A percentile compares a stretch with the other conserved stretches of the same genome.
These are phyloP conservation scores for Drosophila infuscata DNA, from an alignment of 2,888 invertebrate genomes.

Conservation along the genomic window DNA sequence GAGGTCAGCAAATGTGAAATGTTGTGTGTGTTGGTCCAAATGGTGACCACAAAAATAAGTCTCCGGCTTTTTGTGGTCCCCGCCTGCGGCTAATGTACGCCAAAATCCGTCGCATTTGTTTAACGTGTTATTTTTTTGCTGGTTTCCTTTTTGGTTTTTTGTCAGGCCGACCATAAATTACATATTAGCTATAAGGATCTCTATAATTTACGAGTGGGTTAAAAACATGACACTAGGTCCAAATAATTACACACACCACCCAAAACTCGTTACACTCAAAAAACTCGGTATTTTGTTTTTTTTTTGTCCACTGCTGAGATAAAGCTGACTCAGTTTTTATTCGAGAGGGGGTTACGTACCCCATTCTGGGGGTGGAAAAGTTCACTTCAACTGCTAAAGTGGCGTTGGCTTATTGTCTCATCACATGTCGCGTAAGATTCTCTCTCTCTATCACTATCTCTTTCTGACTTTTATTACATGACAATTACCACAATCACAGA, in stretches of 20 bases:
- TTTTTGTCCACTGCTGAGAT: conserved; percentile 4
- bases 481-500: conserved; percentile 73
- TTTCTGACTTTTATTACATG: conserved; percentile 66
- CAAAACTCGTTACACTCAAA: neutral
- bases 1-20: conserved; percentile 37
- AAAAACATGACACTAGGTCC: conserved; percentile 56
- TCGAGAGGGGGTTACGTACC: neutral
- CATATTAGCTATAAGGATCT: conserved; percentile 79
- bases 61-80: conserved; percentile 48
- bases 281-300: neutral
- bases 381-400: conserved; percentile 39
- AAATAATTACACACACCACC: conserved; percentile 55
- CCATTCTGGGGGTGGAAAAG: conserved; percentile 45
- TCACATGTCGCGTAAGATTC: conserved; percentile 37
- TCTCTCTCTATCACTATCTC: conserved; percentile 36
- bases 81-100: conserved; percentile 67
- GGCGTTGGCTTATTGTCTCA: conserved; percentile 41
- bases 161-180: conserved; percentile 71
- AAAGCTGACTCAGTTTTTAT: conserved; percentile 38
- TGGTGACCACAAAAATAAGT: conserved; percentile 63
- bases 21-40: conserved; percentile 30
- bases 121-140: conserved; percentile 48
- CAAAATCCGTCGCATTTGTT: conserved; percentile 75
- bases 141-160: conserved; percentile 19
- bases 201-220: conserved; percentile 78